Evolutionary conservation across 2,113 vertebrate species (phyloP), one percentile per base, ranked within the genome.

Genomic region (Strigops habroptila): DNA sequence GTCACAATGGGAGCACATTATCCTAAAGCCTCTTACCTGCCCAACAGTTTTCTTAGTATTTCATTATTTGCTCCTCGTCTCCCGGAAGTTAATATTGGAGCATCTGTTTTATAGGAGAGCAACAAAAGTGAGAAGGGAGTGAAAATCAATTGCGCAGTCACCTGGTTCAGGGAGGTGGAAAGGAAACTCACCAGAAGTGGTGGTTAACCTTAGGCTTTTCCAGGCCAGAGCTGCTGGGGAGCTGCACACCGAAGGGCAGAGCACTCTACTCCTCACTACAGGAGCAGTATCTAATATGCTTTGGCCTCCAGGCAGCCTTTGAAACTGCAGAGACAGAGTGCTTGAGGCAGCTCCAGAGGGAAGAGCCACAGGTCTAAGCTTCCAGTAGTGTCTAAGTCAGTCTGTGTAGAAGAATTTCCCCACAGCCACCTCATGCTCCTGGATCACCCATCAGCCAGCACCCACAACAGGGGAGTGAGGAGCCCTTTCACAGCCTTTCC

Each of bases 191-290:
- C 35, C 1, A 0, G 14, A 59, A 73, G 18, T 4, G 24, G 23
- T 37, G 33, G 31, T 33, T 73, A 78, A 44, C 25, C 25, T 37
- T 35, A 3, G 8, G n/a, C n/a, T n/a, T n/a, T n/a, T n/a, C n/a
- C n/a, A n/a, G n/a, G 41, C 37, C 3, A 1, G 59, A 46, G 48
- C 41, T 44, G 43, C 68, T 0, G 1, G 35, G 46, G 17, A 82
- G 28, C 70, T 68, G 33, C 48, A 28, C 0, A 0, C 18, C 0
- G 0, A 52, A 57, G 43, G n/a, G 43, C 30, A n/a, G 55, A 37
- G 31, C 1, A 0, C 49, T n/a, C 17, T 0, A 0, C 22, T 18
- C 35, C 41, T 57, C 1, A 0, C 23, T 46, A 10, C 28, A 30
- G 51, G 46, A 73, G 6, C 28, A 13, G 5, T 15, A 31, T 12